phyloP scores from a whole-genome alignment of 1,140 invertebrate species.

The Drosophila punjabiensis region DNA sequence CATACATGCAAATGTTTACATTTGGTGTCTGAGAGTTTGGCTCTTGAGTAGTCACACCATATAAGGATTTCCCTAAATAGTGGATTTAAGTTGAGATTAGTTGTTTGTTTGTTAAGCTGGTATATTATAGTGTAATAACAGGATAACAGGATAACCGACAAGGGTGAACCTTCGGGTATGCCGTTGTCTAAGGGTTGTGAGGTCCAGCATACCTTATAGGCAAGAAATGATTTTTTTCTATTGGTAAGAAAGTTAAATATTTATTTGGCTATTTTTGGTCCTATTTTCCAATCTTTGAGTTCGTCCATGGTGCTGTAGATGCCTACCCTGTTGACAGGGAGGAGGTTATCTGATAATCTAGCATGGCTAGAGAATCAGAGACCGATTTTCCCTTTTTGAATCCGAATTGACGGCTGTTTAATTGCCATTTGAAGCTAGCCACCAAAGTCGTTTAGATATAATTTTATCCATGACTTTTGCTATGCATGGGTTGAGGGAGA shows the following conservation, averaged over 20 bases:
- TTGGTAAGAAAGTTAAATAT: constrained; percentile 31
- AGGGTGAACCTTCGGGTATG: no score
- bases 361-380: background rate
- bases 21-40: no score
- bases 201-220: background rate
- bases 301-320: constrained; percentile 25
- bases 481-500: background rate
- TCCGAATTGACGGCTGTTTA: constrained; percentile 5
- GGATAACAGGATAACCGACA: no score
- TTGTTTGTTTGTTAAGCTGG: constrained; percentile 4
- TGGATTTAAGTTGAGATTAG: no score
- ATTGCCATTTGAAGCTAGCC: background rate
- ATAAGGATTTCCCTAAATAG: no score
- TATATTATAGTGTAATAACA: constrained; percentile 17
- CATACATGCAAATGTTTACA: no score
- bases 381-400: constrained; percentile 6
- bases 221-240: constrained; percentile 19
- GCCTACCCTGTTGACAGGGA: constrained; percentile 1
- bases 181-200: constrained; percentile 6
- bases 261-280: background rate
- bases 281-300: constrained; percentile 25
- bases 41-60: no score
- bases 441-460: constrained; percentile 9
- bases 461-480: constrained; percentile 4
- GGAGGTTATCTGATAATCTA: no score